Percentiles rank a stretch among this genome's conserved stretches.
Evolutionary conservation across 2,888 invertebrate genomes (phyloP).

Genomic region (Steinernema scapterisci): DNA sequence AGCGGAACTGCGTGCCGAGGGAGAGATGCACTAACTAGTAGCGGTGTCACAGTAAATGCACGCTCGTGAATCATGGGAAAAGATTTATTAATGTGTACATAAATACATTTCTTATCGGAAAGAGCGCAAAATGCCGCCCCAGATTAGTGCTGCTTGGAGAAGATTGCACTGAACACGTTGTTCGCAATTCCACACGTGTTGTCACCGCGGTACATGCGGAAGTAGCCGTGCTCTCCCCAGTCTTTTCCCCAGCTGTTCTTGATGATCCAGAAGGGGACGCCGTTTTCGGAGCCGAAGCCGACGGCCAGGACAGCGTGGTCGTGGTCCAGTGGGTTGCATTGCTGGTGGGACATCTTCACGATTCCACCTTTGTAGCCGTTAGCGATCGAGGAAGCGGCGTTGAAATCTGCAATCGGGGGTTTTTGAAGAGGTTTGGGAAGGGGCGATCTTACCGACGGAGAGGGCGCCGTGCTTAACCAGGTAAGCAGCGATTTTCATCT

Average conservation of each 20-base stretch:
- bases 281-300: constrained; percentile 22
- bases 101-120: too few species aligned
- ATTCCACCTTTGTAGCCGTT: neutral
- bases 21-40: too few species aligned
- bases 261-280: constrained; percentile 3
- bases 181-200: constrained; percentile 14
- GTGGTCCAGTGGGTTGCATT: neutral
- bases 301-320: constrained; percentile 33
- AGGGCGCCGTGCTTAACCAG: constrained; percentile 4
- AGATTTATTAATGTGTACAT: too few species aligned
- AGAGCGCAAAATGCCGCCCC: too few species aligned
- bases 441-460: neutral
- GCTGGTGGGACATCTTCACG: neutral
- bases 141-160: neutral
- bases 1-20: too few species aligned
- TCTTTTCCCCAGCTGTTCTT: constrained; percentile 10
- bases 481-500: constrained; percentile 18
- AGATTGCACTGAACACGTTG: neutral
- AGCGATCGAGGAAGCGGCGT: neutral
- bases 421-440: neutral
- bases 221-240: constrained; percentile 22
- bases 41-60: too few species aligned
- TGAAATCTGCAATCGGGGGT: neutral
- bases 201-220: neutral
- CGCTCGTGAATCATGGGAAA: too few species aligned